A percentile compares a stretch with the other conserved stretches of the same genome.
phyloP scores from a whole-genome alignment of 2,113 vertebrate species.

The Clarias gariepinus region DNA sequence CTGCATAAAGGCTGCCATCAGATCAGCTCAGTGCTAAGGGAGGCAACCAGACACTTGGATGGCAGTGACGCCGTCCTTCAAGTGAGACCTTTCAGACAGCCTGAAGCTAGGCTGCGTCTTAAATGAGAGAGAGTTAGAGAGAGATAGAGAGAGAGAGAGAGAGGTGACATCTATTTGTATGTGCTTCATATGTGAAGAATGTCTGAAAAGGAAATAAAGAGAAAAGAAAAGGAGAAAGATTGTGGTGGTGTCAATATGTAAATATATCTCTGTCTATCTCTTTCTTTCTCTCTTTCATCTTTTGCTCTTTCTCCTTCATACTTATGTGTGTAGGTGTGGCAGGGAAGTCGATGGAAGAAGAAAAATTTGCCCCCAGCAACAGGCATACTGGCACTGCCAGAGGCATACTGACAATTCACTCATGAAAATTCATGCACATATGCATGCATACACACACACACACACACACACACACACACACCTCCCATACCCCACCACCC shows the following conservation, averaged over 20 bases:
- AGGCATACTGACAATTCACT: constrained; percentile 21
- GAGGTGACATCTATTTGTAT: constrained; percentile 1
- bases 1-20: constrained; percentile 37
- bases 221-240: background rate
- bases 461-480: background rate
- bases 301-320: no score
- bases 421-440: constrained; percentile 38
- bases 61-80: constrained; percentile 29
- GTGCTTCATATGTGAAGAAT: background rate
- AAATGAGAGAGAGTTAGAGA: background rate
- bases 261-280: background rate
- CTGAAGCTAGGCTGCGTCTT: constrained; percentile 16
- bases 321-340: background rate
- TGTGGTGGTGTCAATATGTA: background rate
- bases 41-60: constrained; percentile 33
- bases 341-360: background rate
- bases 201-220: background rate
- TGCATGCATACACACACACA: background rate
- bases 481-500: background rate
- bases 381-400: constrained; percentile 12
- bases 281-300: no score
- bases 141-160: constrained; percentile 24
- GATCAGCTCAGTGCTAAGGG: constrained; percentile 32
- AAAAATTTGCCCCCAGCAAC: constrained; percentile 29
- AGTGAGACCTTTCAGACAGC: constrained; percentile 29